Evolutionary conservation across 2,113 vertebrate species (phyloP).

Genomic region (Coryphaenoides rupestris): DNA sequence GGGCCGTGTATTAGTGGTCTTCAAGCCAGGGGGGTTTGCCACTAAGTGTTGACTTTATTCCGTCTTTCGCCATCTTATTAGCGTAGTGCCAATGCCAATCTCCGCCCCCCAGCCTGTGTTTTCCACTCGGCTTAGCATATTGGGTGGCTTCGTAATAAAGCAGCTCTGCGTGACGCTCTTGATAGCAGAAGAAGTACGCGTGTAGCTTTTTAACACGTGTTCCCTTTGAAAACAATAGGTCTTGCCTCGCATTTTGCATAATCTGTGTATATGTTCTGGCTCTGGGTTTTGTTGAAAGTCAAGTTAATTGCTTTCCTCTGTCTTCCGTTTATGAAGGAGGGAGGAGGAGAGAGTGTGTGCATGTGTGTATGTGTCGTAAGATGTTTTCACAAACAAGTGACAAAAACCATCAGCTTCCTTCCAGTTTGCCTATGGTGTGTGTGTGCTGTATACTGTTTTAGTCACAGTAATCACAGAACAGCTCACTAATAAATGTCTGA

Average conservation of each 20-base stretch:
- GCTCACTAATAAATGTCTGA: constrained; percentile 29
- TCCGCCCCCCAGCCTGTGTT: constrained; percentile 56
- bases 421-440: constrained; percentile 23
- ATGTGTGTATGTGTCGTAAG: constrained; percentile 13
- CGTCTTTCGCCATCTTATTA: constrained; percentile 72
- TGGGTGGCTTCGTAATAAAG: constrained; percentile 68
- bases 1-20: constrained; percentile 50
- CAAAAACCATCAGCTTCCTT: constrained; percentile 37
- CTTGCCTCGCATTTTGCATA: constrained; percentile 75
- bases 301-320: constrained; percentile 78
- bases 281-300: constrained; percentile 77
- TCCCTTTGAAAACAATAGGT: constrained; percentile 80
- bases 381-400: constrained; percentile 33
- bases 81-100: constrained; percentile 54
- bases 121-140: constrained; percentile 74
- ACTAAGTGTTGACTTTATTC: constrained; percentile 81
- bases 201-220: constrained; percentile 72
- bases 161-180: constrained; percentile 57
- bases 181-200: constrained; percentile 65
- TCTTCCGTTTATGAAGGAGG: constrained; percentile 53
- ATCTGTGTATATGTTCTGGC: constrained; percentile 83
- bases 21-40: constrained; percentile 68
- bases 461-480: constrained; percentile 30
- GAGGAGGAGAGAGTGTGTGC: constrained; percentile 6
- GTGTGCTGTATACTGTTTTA: constrained; percentile 11